phyloP scores from a whole-genome alignment of 2,113 vertebrate species.

The Connochaetes taurinus region DNA sequence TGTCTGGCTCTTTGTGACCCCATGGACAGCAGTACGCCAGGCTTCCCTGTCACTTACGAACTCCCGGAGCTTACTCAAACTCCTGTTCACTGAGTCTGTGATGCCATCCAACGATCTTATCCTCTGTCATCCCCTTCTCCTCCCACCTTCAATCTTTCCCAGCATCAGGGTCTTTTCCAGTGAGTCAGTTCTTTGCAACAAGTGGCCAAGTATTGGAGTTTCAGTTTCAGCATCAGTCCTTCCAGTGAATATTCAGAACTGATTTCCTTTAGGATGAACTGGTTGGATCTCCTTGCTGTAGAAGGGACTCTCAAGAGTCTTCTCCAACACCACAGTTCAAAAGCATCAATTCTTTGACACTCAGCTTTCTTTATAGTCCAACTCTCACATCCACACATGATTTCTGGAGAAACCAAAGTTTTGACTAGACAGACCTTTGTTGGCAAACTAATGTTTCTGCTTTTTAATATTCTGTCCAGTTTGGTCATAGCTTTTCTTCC shows the following conservation, averaged over 20 bases:
- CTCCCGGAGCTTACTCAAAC: background rate
- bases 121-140: background rate
- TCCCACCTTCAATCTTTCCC: background rate
- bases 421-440: background rate
- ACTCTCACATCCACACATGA: background rate
- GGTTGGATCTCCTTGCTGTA: background rate
- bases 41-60: background rate
- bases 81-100: background rate
- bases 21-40: rapidly evolving
- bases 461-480: background rate
- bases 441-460: background rate
- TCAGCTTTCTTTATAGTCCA: background rate
- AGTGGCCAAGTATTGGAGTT: background rate
- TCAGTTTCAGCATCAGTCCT: background rate
- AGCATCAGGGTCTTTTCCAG: background rate
- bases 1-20: background rate
- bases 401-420: background rate
- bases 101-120: background rate
- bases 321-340: background rate
- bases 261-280: background rate
- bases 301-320: background rate
- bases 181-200: background rate
- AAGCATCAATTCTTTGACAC: background rate
- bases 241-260: background rate
- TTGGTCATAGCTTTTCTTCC: background rate